A percentile compares a stretch with the other conserved stretches of the same genome.
Evolutionary conservation across 1,140 invertebrate genomes (phyloP).

Genomic region (Hylyphantes graminicola): DNA sequence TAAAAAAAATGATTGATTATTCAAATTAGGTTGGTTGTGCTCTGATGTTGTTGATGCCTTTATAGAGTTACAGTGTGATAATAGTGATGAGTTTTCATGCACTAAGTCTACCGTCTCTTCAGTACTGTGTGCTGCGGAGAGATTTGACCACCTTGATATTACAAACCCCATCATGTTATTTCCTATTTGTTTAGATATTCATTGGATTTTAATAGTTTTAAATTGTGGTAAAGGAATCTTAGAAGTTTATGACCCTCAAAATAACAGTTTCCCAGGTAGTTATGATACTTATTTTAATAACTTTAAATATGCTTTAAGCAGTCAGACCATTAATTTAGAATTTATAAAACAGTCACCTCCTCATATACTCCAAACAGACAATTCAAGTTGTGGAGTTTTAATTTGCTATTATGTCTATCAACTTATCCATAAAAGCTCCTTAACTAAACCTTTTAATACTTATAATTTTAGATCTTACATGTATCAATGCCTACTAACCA

Average conservation of each 20-base stretch:
- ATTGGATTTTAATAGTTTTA: not conserved
- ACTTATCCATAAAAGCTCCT: not conserved
- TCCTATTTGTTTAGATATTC: not conserved
- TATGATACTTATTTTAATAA: not conserved
- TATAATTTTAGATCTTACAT: not conserved
- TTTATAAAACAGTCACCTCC: not conserved
- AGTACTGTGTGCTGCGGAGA: not conserved
- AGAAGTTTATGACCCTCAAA: not conserved
- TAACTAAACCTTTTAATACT: not conserved
- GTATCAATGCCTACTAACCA: not conserved
- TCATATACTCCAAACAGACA: slow-evolving; percentile 1
- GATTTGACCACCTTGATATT: not conserved
- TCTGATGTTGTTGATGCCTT: not conserved
- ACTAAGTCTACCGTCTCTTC: not conserved
- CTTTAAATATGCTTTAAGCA: too few relatives aligned
- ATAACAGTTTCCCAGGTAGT: not conserved
- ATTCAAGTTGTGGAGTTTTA: not conserved
- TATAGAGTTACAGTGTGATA: not conserved
- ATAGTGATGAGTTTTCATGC: not conserved
- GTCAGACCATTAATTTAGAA: not conserved
- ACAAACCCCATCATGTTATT: not conserved
- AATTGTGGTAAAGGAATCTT: not conserved
- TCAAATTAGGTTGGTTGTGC: not conserved
- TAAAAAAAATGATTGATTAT: not conserved
- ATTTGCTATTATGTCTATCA: not conserved